These are phyloP conservation scores for Scaptomyza hsui DNA, from an alignment of 1,140 invertebrate species.

Conservation along the genomic window DNA sequence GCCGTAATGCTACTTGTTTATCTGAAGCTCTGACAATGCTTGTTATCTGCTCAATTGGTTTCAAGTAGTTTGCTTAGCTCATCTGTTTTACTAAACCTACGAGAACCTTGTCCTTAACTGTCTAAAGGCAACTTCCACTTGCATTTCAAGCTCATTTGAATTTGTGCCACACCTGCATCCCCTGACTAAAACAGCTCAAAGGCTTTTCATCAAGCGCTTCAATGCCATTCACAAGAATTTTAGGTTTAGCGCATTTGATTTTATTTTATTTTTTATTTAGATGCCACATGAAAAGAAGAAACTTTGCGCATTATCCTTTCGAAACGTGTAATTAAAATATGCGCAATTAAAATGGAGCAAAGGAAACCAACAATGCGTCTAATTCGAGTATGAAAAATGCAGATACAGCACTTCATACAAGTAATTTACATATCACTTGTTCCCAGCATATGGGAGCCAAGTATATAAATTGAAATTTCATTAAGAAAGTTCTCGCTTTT, in stretches of 20 bases:
- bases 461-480: conserved; percentile 79
- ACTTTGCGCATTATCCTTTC: conserved; percentile 49
- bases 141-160: conserved; percentile 17
- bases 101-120: conserved; percentile 10
- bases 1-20: conserved; percentile 46
- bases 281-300: conserved; percentile 15
- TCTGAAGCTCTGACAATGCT: conserved; percentile 39
- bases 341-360: conserved; percentile 66
- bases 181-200: conserved; percentile 26
- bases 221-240: conserved; percentile 12
- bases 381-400: conserved; percentile 27
- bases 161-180: conserved; percentile 11
- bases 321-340: conserved; percentile 76
- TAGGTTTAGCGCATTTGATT: background rate
- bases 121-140: conserved; percentile 62
- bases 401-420: conserved; percentile 49
- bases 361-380: conserved; percentile 27
- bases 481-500: conserved; percentile 70
- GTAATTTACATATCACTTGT: conserved; percentile 62
- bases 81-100: conserved; percentile 19
- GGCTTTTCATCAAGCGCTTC: conserved; percentile 32
- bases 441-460: conserved; percentile 15
- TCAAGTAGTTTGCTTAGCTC: conserved; percentile 22
- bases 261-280: conserved; percentile 12
- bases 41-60: conserved; percentile 48